Conservation (phyloP, 1,140 invertebrate genomes). For the Drosophila murphyi region DNA sequence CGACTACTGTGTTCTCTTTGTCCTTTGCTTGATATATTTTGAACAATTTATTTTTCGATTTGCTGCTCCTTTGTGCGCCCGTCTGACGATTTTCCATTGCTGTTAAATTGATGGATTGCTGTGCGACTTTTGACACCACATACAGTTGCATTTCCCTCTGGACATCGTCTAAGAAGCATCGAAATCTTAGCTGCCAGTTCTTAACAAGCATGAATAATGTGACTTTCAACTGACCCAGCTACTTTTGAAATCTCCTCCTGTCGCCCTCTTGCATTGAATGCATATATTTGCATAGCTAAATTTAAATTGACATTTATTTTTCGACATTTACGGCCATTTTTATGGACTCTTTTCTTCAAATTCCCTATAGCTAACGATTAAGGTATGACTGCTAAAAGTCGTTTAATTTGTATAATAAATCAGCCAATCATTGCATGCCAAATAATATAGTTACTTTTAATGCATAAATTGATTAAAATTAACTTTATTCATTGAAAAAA, state of each 20-base stretch:
- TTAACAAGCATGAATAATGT: conserved; percentile 62
- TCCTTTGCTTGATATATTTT: conserved; percentile 62
- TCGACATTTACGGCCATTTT: conserved; percentile 37
- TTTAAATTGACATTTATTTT: conserved; percentile 52
- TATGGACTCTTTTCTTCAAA: conserved; percentile 32
- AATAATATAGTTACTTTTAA: not conserved
- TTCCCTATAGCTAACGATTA: conserved; percentile 35
- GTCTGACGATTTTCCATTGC: conserved; percentile 66
- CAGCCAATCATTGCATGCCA: conserved; percentile 28
- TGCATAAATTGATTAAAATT: too few relatives aligned
- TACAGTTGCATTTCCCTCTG: conserved; percentile 59
- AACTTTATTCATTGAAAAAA: too few relatives aligned
- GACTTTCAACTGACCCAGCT: conserved; percentile 29
- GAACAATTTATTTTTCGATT: conserved; percentile 68
- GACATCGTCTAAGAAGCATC: conserved; percentile 10
- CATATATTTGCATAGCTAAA: conserved; percentile 26
- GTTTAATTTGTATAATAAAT: conserved; percentile 5
- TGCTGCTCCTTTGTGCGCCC: conserved; percentile 46
- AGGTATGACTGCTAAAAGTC: conserved; percentile 27
- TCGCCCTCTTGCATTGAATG: not conserved
- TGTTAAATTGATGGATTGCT: conserved; percentile 81
- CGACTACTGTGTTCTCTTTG: conserved; percentile 62
- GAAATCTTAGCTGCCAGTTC: conserved; percentile 42
- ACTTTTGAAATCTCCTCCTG: conserved; percentile 11
- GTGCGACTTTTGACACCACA: conserved; percentile 77